Conservation (phyloP, 2,888 invertebrate genomes). For the Megamerina dolium region DNA sequence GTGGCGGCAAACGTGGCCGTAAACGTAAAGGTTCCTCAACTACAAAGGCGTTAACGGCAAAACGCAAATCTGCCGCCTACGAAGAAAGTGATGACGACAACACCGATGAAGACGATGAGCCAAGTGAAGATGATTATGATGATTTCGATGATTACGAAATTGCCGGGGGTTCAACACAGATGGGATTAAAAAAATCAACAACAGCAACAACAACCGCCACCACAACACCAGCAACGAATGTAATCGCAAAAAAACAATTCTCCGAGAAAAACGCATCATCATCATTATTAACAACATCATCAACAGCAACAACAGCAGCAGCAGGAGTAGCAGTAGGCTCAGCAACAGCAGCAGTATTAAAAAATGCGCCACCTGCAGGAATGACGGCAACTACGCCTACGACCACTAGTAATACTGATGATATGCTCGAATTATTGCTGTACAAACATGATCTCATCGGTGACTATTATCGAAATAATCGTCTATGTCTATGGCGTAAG, state of each 20-base stretch:
- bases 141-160: slow-evolving; percentile 18
- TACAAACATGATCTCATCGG: slow-evolving; percentile 42
- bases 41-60: slow-evolving; percentile 25
- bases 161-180: slow-evolving; percentile 7
- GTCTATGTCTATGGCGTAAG: slow-evolving; percentile 47
- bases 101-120: slow-evolving; percentile 19
- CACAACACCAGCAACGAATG: slow-evolving; percentile 25
- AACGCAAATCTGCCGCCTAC: slow-evolving; percentile 32
- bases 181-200: not conserved
- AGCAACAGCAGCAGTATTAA: slow-evolving; percentile 1
- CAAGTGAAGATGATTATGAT: slow-evolving; percentile 23
- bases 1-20: slow-evolving; percentile 17
- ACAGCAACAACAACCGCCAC: slow-evolving; percentile 21
- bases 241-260: slow-evolving; percentile 39
- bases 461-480: slow-evolving; percentile 39
- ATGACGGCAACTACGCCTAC: too few species aligned
- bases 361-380: too few species aligned
- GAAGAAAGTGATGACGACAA: slow-evolving; percentile 34
- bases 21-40: slow-evolving; percentile 19
- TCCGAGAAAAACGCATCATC: slow-evolving; percentile 22
- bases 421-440: slow-evolving; percentile 33
- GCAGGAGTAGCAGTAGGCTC: slow-evolving; percentile 6
- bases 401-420: too few species aligned
- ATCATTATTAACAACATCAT: slow-evolving; percentile 5
- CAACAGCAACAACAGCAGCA: slow-evolving; percentile 1